A percentile compares a stretch with the other conserved stretches of the same genome.
Conservation (phyloP, 1,140 invertebrate genomes). For the Ericerus pela region DNA sequence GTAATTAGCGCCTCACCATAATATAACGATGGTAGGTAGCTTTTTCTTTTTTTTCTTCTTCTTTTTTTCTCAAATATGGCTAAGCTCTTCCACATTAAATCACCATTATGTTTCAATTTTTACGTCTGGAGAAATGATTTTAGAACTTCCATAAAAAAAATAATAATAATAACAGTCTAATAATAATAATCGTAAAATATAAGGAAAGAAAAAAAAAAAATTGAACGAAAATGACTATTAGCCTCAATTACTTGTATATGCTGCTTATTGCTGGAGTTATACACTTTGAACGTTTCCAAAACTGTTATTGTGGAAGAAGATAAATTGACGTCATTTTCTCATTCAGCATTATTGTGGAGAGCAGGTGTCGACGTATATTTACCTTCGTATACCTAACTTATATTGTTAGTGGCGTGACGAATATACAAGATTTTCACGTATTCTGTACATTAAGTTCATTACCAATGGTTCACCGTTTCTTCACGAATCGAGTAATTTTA, state of each 20-base stretch:
- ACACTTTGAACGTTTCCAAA: not conserved
- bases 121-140: not conserved
- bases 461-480: not conserved
- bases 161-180: too few relatives aligned
- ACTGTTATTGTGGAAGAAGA: not conserved
- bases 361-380: constrained; percentile 11
- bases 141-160: not conserved
- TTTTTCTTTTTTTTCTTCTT: too few relatives aligned
- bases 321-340: constrained; percentile 10
- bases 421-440: constrained; percentile 5
- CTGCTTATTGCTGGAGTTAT: constrained; percentile 4
- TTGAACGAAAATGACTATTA: constrained; percentile 8
- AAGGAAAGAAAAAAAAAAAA: not conserved
- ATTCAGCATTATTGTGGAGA: constrained; percentile 6
- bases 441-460: not conserved
- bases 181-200: too few relatives aligned
- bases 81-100: not conserved
- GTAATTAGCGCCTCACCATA: too few relatives aligned
- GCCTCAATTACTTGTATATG: constrained; percentile 6
- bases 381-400: not conserved
- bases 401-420: constrained; percentile 8
- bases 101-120: constrained; percentile 6
- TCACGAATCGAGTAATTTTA: not conserved
- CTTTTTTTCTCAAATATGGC: too few relatives aligned
- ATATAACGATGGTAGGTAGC: too few relatives aligned